phyloP scores from a whole-genome alignment of 2,113 vertebrate species.

The Onychostoma macrolepis region DNA sequence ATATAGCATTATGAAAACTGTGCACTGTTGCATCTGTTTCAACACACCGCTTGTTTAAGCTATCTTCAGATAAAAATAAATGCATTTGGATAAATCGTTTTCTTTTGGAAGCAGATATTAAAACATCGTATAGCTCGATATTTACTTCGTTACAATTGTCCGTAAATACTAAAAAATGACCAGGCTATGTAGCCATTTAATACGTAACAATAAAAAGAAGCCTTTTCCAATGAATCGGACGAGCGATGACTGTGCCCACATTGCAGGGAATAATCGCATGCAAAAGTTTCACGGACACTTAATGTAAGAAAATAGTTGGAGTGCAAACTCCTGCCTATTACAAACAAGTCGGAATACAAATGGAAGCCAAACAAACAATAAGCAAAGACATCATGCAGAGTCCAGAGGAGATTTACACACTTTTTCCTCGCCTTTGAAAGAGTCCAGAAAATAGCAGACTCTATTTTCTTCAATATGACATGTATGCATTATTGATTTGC shows the following conservation, averaged over 20 bases:
- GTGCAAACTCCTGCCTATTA: not conserved
- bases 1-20: not conserved
- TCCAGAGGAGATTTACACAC: conserved; percentile 65
- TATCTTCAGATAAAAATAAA: not conserved
- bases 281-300: conserved; percentile 1
- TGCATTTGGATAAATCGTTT: not conserved
- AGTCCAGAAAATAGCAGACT: conserved; percentile 66
- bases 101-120: not conserved
- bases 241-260: not conserved
- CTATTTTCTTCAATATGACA: conserved; percentile 63
- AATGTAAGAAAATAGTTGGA: not conserved
- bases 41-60: not conserved
- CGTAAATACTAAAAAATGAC: not conserved
- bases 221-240: not conserved
- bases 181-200: not conserved
- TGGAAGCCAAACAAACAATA: conserved; percentile 34
- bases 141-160: not conserved
- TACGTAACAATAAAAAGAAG: not conserved
- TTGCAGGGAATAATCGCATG: not conserved
- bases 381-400: conserved; percentile 46
- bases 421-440: conserved; percentile 69
- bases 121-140: not conserved
- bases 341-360: not conserved
- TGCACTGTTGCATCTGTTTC: not conserved
- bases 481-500: conserved; percentile 76